Percentiles rank a stretch among this genome's conserved stretches.
Conservation (phyloP, 2,888 invertebrate species). For the Andrena haemorrhoa region DNA sequence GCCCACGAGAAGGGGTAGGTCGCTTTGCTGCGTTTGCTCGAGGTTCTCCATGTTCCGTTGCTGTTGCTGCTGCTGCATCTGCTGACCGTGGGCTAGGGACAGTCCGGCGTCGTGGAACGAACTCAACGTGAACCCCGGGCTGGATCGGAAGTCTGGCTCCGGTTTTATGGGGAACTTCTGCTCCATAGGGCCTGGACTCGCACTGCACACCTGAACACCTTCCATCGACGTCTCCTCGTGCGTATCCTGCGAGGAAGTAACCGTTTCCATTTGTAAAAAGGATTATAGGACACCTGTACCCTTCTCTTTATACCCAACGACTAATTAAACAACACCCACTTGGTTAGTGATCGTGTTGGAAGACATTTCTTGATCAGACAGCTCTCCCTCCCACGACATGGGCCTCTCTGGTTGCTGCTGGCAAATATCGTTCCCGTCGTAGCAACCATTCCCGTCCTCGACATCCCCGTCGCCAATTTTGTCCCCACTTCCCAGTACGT, state of each 20-base stretch:
- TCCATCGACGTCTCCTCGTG: slow-evolving; percentile 85
- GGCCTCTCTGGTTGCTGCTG: slow-evolving; percentile 88
- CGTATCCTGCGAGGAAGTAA: slow-evolving; percentile 75
- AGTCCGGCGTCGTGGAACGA: slow-evolving; percentile 79
- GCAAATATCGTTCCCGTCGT: slow-evolving; percentile 84
- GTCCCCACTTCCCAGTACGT: slow-evolving; percentile 84
- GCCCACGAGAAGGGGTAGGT: slow-evolving; percentile 86
- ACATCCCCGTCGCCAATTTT: slow-evolving; percentile 70
- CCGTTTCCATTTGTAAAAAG: not conserved
- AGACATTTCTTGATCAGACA: slow-evolving; percentile 93
- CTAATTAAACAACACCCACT: slow-evolving; percentile 58
- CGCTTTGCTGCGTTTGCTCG: slow-evolving; percentile 81
- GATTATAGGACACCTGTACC: no score
- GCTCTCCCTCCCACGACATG: slow-evolving; percentile 98
- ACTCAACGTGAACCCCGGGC: slow-evolving; percentile 77
- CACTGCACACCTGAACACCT: slow-evolving; percentile 84
- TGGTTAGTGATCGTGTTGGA: slow-evolving; percentile 84
- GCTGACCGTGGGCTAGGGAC: slow-evolving; percentile 79
- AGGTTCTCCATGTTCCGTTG: slow-evolving; percentile 78
- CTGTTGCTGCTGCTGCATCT: slow-evolving; percentile 77
- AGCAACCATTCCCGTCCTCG: slow-evolving; percentile 72
- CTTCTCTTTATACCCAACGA: no score
- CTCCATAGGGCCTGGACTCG: slow-evolving; percentile 82
- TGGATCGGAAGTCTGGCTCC: slow-evolving; percentile 83
- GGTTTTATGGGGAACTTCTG: slow-evolving; percentile 83